A percentile compares a stretch with the other conserved stretches of the same genome.
Evolutionary conservation across 2,888 invertebrate species (phyloP).

Genomic region (Hylaea fasciaria): DNA sequence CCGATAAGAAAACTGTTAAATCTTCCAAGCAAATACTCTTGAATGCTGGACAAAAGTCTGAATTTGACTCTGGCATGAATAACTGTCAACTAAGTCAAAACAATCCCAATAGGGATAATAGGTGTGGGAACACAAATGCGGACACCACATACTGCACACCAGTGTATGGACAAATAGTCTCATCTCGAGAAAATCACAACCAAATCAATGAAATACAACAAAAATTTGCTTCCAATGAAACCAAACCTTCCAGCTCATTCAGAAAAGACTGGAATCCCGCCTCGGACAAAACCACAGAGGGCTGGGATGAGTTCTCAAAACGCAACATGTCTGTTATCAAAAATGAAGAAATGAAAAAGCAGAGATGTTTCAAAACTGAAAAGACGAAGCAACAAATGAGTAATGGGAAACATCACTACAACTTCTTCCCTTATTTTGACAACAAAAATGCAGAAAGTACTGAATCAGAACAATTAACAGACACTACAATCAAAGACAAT

Average conservation of each 20-base stretch:
- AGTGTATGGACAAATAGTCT: constrained; percentile 80
- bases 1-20: constrained; percentile 65
- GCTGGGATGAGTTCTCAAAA: constrained; percentile 78
- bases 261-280: constrained; percentile 72
- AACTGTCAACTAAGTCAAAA: constrained; percentile 75
- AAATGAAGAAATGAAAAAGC: constrained; percentile 64
- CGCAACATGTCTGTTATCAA: constrained; percentile 72
- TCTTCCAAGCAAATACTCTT: constrained; percentile 80
- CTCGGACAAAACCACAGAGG: constrained; percentile 67
- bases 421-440: constrained; percentile 80
- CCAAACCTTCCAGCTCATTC: constrained; percentile 77
- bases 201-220: constrained; percentile 81
- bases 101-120: constrained; percentile 58
- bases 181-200: constrained; percentile 78
- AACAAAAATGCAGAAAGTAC: constrained; percentile 66
- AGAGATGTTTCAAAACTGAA: constrained; percentile 61
- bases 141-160: constrained; percentile 80
- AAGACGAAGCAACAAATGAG: constrained; percentile 60
- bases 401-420: constrained; percentile 75
- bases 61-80: constrained; percentile 82
- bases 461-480: constrained; percentile 34
- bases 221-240: constrained; percentile 69
- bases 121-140: constrained; percentile 56
- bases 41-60: constrained; percentile 80
- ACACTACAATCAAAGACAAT: constrained; percentile 33